Evolutionary conservation across 2,888 invertebrate species (phyloP).

Genomic region (Pristionchus fissidentatus): DNA sequence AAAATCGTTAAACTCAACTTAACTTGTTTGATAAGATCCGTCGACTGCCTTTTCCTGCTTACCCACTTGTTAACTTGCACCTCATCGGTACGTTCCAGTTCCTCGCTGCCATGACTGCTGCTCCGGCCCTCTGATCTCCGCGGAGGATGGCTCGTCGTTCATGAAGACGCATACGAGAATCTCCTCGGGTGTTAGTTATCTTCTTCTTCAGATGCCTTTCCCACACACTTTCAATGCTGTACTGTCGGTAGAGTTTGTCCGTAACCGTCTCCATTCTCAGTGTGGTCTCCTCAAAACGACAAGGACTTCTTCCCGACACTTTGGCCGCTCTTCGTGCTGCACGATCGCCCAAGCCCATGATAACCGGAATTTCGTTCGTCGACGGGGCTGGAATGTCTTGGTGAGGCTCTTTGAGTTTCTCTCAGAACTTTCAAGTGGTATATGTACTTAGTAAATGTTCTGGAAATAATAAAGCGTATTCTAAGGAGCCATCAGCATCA

Average conservation of each 20-base stretch:
- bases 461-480: not conserved
- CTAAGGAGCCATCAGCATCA: not conserved
- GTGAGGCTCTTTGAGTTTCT: no score
- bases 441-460: not conserved
- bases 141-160: not conserved
- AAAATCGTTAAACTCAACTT: no score
- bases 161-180: not conserved
- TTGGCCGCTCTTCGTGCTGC: conserved; percentile 6
- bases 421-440: not conserved
- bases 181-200: not conserved
- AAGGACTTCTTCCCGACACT: conserved; percentile 29
- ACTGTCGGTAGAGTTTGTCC: no score
- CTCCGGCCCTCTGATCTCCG: not conserved
- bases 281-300: not conserved
- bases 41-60: no score
- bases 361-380: conserved; percentile 2
- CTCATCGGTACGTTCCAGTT: not conserved
- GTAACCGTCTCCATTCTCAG: no score
- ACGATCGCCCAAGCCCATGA: not conserved
- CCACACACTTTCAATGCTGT: no score
- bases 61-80: not conserved
- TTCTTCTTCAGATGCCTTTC: not conserved
- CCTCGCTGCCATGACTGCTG: not conserved
- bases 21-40: no score
- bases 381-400: not conserved